phyloP scores from a whole-genome alignment of 2,888 invertebrate genomes.

The Colostygia pectinataria region DNA sequence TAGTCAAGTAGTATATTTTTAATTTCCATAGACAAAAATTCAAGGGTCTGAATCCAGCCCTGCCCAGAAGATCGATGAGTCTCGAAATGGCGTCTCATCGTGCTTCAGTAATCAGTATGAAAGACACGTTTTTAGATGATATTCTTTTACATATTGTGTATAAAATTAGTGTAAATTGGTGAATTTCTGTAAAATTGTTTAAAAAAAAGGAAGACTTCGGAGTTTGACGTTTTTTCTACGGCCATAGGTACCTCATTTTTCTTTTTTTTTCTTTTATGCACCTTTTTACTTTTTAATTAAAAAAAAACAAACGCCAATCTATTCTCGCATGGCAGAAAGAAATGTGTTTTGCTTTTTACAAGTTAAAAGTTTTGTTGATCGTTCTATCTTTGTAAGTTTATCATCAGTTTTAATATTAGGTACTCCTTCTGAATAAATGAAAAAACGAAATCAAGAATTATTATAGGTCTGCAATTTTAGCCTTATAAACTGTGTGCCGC shows the following conservation, averaged over 20 bases:
- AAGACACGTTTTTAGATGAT: conserved; percentile 34
- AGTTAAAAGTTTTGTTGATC: no score
- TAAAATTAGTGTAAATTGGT: neutral
- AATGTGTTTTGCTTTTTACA: neutral
- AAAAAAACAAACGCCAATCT: conserved; percentile 75
- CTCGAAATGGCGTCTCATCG: conserved; percentile 52
- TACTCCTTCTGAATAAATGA: no score
- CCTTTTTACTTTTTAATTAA: conserved; percentile 63
- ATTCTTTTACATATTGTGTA: conserved; percentile 1
- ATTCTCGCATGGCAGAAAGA: conserved; percentile 43
- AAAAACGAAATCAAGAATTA: no score
- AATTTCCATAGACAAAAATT: no score
- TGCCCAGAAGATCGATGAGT: no score
- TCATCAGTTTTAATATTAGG: no score
- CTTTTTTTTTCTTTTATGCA: conserved; percentile 53
- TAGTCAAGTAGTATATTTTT: no score
- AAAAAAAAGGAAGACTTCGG: neutral
- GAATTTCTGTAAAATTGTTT: no score
- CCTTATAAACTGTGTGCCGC: no score
- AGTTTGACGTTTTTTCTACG: conserved; percentile 28
- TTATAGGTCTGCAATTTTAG: no score
- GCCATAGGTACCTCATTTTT: conserved; percentile 61
- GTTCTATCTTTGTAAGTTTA: no score
- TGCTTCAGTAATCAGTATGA: conserved; percentile 20
- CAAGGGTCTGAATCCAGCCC: no score